Base-by-base conservation (phyloP, 2,797 vertebrate species). In the Enteromius trimaculatus region DNA sequence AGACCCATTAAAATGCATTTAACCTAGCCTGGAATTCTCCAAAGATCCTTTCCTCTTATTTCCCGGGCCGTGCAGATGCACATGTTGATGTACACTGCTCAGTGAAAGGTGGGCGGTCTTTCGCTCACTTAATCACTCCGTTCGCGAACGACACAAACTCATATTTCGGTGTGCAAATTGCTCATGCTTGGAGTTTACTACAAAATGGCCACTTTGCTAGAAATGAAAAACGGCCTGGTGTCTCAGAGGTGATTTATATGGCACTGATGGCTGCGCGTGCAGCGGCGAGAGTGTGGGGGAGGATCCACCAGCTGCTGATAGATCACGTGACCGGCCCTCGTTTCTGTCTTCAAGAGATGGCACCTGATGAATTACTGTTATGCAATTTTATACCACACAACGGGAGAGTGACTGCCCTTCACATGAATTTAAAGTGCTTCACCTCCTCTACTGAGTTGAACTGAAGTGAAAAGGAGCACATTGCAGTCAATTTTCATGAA, bases 91-190 rank as follows among this genome's bases (percentile, higher is more conserved):
- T 76, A 39, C 49, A 13, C 53, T 5, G 17, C 19, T 72, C 77
- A 17, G 21, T n/a, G 29, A 19, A 55, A 68, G 79, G 58, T 21
- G 71, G 72, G 42, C 19, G 31, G 77, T 58, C 70, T 47, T 55
- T 74, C 49, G n/a, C 29, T 80, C 74, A 71, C 21, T 89, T 86
- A 86, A 89, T 89, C 86, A 86, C 44, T 60, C 55, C 1, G n/a
- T 51, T 64, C 37, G 53, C 14, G 37, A 68, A 76, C 2, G 77
- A 49, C 64, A 60, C 81, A 66, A 84, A 71, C 81, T 87, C 86
- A 86, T 87, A 85, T 86, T 86, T 70, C 34, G 49, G 74, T 84
- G 77, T 82, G 83, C 86, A 89, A 87, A 87, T 87, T 86, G 81
- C 81, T 79, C 85, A 87, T 82, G 81, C 78, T 83, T 34, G 9